Evolutionary conservation across 2,888 invertebrate species (phyloP).

Genomic region (Microctonus hyperodae): DNA sequence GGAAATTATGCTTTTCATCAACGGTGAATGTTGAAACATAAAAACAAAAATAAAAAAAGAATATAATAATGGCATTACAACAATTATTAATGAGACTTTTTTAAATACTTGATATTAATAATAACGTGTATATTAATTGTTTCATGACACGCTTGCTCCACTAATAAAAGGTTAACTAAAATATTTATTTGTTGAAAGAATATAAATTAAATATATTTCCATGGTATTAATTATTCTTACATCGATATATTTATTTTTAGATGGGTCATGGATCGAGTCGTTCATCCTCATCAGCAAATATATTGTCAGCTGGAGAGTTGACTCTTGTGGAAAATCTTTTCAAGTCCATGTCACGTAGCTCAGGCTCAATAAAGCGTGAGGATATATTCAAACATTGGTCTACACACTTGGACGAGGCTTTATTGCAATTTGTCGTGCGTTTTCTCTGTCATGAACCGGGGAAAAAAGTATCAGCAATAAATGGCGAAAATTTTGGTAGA

Average conservation of each 20-base stretch:
- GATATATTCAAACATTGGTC: slow-evolving; percentile 62
- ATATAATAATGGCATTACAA: neutral
- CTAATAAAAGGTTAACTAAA: neutral
- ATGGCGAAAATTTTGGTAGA: slow-evolving; percentile 59
- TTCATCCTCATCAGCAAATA: slow-evolving; percentile 57
- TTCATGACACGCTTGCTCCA: neutral
- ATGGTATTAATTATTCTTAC: neutral
- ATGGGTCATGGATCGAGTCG: slow-evolving; percentile 61
- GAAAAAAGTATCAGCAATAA: slow-evolving; percentile 55
- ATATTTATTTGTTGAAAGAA: neutral
- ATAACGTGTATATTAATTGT: neutral
- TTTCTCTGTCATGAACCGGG: slow-evolving; percentile 61
- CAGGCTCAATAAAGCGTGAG: slow-evolving; percentile 61
- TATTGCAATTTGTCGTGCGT: slow-evolving; percentile 57
- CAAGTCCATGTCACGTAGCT: slow-evolving; percentile 61
- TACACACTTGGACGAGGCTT: slow-evolving; percentile 55
- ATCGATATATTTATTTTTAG: slow-evolving; percentile 38
- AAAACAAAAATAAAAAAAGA: neutral
- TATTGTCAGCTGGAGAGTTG: slow-evolving; percentile 58
- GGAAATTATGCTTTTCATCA: neutral
- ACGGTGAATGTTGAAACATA: neutral
- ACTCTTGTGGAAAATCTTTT: slow-evolving; percentile 59
- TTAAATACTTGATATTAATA: neutral
- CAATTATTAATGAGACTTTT: neutral
- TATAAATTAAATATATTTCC: neutral